Base-by-base conservation (phyloP, 2,888 invertebrate species). In the Dexiosoma caninum region DNA sequence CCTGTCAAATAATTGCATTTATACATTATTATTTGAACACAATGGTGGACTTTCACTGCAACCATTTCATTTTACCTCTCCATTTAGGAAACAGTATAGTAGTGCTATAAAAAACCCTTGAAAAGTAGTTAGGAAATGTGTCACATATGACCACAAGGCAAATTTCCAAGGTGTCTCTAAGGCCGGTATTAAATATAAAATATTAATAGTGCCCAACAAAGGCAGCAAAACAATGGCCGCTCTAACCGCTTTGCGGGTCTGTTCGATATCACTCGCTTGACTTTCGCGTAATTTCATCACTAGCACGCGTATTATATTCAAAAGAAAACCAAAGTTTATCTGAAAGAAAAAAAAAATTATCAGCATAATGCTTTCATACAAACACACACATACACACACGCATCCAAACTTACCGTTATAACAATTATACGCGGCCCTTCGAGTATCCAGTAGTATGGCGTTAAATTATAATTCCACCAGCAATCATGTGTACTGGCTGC, bases 391-490 rank as follows among this genome's bases (percentile, higher is more conserved):
- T 6, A 23, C 12, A 2, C 14, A 4, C 1, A 27, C 0, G 4
- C 7, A 27, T 23, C 14, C 10, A 12, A 16, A 81, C 93, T 93
- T 91, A 97, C 97, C 91, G 94, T 87, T 84, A 98, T 94, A 21
- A 97, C 93, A 2, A 92, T 92, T 76, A 95, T 92, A 64, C 98
- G 91, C 0, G 97, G 97, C 21, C 95, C 97, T 90, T 98, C 97
- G 27, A 97, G 91, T 83, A 98, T 95, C 97, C 97, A 98, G 88
- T 96, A 97, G 85, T 94, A 93, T 0, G 92, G 90, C 7, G 94
- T 92, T 83, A 96, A 93, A 87, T 96, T 96, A 88, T 97, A 97
- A 4, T 95, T 95, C 91, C 94, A 95, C 95, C 96, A 96, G 87
- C 96, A 90, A 35, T 88, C 89, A 10, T 87, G 86, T 40, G 84